These are phyloP conservation scores for Auanema sp. DNA, from an alignment of 2,888 invertebrate genomes.

Conservation along the genomic window DNA sequence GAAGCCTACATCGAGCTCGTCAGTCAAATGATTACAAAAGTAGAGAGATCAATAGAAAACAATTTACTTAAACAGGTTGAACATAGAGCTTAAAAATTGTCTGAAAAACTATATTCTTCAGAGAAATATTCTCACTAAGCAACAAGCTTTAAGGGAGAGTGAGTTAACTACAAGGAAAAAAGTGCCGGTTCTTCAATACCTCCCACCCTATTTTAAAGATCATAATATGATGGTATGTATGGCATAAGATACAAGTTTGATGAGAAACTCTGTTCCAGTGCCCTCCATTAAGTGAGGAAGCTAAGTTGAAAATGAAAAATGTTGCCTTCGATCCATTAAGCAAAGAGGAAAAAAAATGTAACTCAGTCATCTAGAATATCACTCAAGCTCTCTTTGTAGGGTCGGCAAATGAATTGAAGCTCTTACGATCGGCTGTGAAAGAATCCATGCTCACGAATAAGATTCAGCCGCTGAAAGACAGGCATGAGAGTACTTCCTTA, in stretches of 20 bases:
- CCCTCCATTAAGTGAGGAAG: slow-evolving; percentile 46
- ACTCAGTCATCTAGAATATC: neutral
- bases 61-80: slow-evolving; percentile 38
- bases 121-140: slow-evolving; percentile 18
- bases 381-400: too few relatives aligned
- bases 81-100: neutral
- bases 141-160: slow-evolving; percentile 17
- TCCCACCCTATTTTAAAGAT: slow-evolving; percentile 59
- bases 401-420: too few relatives aligned
- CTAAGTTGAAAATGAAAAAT: slow-evolving; percentile 27
- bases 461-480: too few relatives aligned
- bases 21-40: slow-evolving; percentile 27
- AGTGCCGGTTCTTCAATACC: slow-evolving; percentile 37
- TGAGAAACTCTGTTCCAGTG: slow-evolving; percentile 29
- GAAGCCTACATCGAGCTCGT: slow-evolving; percentile 47
- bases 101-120: slow-evolving; percentile 1
- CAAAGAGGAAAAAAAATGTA: slow-evolving; percentile 43
- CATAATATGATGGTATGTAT: slow-evolving; percentile 47
- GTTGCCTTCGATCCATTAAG: slow-evolving; percentile 43
- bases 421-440: too few relatives aligned
- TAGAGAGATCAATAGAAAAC: slow-evolving; percentile 32
- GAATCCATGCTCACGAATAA: too few relatives aligned
- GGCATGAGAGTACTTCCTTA: neutral
- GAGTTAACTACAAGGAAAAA: slow-evolving; percentile 24
- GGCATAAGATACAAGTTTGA: neutral